These are phyloP conservation scores for Nowickia ferox DNA, from an alignment of 2,888 invertebrate species.

Conservation along the genomic window DNA sequence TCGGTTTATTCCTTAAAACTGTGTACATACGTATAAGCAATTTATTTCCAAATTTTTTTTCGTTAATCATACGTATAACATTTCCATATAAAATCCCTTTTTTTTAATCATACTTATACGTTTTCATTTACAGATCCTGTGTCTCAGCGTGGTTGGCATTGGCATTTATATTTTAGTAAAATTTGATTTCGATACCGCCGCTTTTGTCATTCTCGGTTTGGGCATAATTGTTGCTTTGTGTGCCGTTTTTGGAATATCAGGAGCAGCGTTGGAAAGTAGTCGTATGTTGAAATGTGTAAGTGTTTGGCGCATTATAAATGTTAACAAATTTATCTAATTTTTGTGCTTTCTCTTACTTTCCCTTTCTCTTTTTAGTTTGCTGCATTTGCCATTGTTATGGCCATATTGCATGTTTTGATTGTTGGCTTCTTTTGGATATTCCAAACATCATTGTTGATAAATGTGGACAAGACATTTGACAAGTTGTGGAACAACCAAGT, in stretches of 20 bases:
- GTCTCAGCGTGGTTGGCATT: constrained; percentile 75
- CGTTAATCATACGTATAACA: neutral
- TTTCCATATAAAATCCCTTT: neutral
- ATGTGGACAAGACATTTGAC: constrained; percentile 78
- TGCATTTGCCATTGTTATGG: constrained; percentile 75
- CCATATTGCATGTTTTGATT: constrained; percentile 76
- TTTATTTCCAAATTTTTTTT: neutral
- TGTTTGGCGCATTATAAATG: neutral
- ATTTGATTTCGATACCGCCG: constrained; percentile 78
- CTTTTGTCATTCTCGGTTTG: constrained; percentile 75
- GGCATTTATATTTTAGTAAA: constrained; percentile 75
- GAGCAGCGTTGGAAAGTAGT: constrained; percentile 78
- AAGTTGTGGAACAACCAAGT: constrained; percentile 78
- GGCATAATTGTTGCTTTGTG: constrained; percentile 75
- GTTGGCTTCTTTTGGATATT: constrained; percentile 79
- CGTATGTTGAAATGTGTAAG: constrained; percentile 76
- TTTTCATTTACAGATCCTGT: constrained; percentile 74
- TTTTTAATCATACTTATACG: neutral
- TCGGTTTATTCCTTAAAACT: too few species aligned
- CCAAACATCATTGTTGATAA: constrained; percentile 77
- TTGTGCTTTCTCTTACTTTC: neutral
- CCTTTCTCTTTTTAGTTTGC: constrained; percentile 74
- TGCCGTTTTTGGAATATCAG: constrained; percentile 76
- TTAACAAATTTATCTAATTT: neutral
- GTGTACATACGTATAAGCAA: neutral